A percentile compares a stretch with the other conserved stretches of the same genome.
phyloP scores from a whole-genome alignment of 2,888 invertebrate genomes.

The Eumerus sabulonum region DNA sequence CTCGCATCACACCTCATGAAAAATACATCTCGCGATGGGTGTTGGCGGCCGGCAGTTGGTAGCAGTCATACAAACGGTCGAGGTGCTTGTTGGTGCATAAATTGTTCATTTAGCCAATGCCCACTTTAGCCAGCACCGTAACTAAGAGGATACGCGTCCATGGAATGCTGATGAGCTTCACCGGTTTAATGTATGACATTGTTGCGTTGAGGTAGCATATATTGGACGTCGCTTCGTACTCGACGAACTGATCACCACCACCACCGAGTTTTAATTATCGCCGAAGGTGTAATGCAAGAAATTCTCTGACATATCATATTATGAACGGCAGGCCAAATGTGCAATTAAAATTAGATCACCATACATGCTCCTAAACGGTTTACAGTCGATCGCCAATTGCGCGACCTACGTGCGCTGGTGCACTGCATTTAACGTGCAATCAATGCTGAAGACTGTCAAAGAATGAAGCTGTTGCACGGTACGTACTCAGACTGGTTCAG shows the following conservation, averaged over 20 bases:
- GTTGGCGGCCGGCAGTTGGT: slow-evolving; percentile 52
- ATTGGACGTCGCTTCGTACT: slow-evolving; percentile 3
- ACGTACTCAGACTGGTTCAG: too few relatives aligned
- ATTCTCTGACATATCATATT: slow-evolving; percentile 14
- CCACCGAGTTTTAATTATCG: slow-evolving; percentile 65
- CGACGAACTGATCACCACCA: slow-evolving; percentile 28
- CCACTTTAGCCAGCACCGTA: slow-evolving; percentile 19
- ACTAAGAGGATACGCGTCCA: slow-evolving; percentile 20
- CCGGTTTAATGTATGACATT: slow-evolving; percentile 41
- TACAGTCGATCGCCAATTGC: slow-evolving; percentile 18
- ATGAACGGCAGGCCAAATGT: slow-evolving; percentile 33
- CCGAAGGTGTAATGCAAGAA: slow-evolving; percentile 50
- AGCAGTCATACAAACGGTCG: slow-evolving; percentile 57
- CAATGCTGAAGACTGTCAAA: too few relatives aligned
- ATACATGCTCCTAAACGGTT: slow-evolving; percentile 13
- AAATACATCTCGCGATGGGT: slow-evolving; percentile 60
- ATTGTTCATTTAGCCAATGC: slow-evolving; percentile 40
- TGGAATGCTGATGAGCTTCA: slow-evolving; percentile 54
- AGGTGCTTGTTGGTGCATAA: slow-evolving; percentile 58
- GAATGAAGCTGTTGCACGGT: too few relatives aligned
- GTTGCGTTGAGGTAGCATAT: slow-evolving; percentile 5
- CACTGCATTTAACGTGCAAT: too few relatives aligned
- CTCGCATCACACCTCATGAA: slow-evolving; percentile 57
- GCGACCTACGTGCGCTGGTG: too few relatives aligned
- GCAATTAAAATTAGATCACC: slow-evolving; percentile 50